Evolutionary conservation across 2,113 vertebrate species (phyloP).

Genomic region (Orientallactaga bullata): DNA sequence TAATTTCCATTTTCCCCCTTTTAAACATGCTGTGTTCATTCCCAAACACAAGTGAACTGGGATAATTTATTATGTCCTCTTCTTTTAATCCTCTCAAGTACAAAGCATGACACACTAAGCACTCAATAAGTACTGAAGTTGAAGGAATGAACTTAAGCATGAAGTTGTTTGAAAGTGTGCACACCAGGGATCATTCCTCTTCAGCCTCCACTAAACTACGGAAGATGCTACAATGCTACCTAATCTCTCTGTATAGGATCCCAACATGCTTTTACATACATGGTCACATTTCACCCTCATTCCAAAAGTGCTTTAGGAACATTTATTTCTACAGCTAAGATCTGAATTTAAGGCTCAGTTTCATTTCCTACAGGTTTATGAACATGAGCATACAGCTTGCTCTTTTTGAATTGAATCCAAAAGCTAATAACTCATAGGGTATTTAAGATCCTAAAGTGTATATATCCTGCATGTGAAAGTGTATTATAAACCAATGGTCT

Average conservation of each 20-base stretch:
- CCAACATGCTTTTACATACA: neutral
- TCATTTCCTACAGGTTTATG: neutral
- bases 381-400: neutral
- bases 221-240: neutral
- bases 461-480: neutral
- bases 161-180: neutral
- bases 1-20: neutral
- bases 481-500: neutral
- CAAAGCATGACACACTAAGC: neutral
- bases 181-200: neutral
- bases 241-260: neutral
- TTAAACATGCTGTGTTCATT: neutral
- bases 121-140: slow-evolving; percentile 14
- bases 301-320: neutral
- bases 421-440: neutral
- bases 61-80: neutral
- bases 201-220: neutral
- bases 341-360: neutral
- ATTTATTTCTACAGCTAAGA: neutral
- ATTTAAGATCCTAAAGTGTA: neutral
- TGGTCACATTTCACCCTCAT: neutral
- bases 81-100: neutral
- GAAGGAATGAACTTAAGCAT: neutral
- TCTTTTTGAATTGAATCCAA: neutral
- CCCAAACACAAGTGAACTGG: neutral